A percentile compares a stretch with the other conserved stretches of the same genome.
Evolutionary conservation across 2,888 invertebrate genomes (phyloP).

Genomic region (Imbricaverruca yamaguchii): DNA sequence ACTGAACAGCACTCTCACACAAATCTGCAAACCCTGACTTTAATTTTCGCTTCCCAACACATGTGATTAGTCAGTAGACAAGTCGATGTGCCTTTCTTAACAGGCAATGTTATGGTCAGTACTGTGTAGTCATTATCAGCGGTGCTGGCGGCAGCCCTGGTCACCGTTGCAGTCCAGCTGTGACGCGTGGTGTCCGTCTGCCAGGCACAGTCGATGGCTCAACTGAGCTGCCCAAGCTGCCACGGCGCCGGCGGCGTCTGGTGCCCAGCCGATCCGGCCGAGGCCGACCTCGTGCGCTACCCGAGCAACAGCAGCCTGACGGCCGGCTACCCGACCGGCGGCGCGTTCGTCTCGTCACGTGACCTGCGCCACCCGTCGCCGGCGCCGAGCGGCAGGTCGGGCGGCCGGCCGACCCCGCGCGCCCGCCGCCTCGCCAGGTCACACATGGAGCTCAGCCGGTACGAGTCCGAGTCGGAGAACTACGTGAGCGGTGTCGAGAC

Average conservation of each 20-base stretch:
- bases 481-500: slow-evolving; percentile 30
- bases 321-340: slow-evolving; percentile 28
- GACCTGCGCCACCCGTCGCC: slow-evolving; percentile 30
- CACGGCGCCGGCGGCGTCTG: slow-evolving; percentile 30
- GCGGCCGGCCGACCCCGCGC: slow-evolving; percentile 20
- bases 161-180: too few species aligned
- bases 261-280: slow-evolving; percentile 27
- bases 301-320: slow-evolving; percentile 18
- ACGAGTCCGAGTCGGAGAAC: slow-evolving; percentile 31
- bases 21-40: too few species aligned
- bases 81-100: too few species aligned
- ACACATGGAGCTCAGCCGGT: slow-evolving; percentile 60
- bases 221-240: slow-evolving; percentile 2
- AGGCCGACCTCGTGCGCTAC: not conserved
- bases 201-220: slow-evolving; percentile 7
- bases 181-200: not conserved
- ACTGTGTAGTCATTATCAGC: too few species aligned
- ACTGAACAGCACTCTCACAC: too few species aligned
- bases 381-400: slow-evolving; percentile 25
- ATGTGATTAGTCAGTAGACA: too few species aligned
- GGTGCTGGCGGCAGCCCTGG: too few species aligned
- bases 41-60: too few species aligned
- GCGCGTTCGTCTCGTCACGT: slow-evolving; percentile 30
- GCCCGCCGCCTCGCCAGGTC: slow-evolving; percentile 31
- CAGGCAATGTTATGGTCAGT: too few species aligned